Conservation (phyloP, 2,888 invertebrate species). For the Synergus itoensis region DNA sequence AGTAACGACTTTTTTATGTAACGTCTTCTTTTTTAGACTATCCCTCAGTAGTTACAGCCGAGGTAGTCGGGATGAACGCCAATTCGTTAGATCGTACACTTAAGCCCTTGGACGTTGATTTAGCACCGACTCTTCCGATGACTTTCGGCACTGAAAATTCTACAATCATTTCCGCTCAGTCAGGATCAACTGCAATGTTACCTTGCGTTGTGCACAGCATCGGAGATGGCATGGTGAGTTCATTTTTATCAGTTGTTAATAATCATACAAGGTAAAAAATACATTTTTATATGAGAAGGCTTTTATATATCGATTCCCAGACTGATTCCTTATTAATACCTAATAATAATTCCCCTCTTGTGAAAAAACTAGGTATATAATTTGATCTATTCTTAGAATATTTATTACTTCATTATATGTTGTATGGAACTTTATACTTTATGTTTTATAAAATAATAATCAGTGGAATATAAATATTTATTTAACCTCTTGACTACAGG, state of each 20-base stretch:
- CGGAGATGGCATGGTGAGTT: conserved; percentile 92
- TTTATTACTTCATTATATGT: no score
- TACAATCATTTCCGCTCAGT: conserved; percentile 89
- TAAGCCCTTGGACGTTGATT: conserved; percentile 71
- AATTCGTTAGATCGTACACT: conserved; percentile 69
- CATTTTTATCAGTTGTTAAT: not conserved
- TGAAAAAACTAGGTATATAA: no score
- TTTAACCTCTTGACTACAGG: no score
- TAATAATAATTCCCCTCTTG: no score
- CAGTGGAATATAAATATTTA: no score
- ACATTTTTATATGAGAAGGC: no score
- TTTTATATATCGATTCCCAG: no score
- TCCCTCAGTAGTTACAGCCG: conserved; percentile 67
- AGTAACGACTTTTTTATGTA: conserved; percentile 55
- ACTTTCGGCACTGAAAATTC: conserved; percentile 92
- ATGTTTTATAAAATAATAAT: no score
- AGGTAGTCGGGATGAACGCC: conserved; percentile 67
- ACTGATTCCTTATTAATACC: no score
- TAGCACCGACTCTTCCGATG: conserved; percentile 81
- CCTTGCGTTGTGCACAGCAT: conserved; percentile 92
- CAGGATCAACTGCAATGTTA: conserved; percentile 89
- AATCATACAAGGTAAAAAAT: not conserved
- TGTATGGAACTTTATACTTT: no score
- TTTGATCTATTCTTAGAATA: no score
- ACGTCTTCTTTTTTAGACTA: conserved; percentile 61